Evolutionary conservation across 2,888 invertebrate genomes (phyloP).

Genomic region (Parnassius mnemosyne): DNA sequence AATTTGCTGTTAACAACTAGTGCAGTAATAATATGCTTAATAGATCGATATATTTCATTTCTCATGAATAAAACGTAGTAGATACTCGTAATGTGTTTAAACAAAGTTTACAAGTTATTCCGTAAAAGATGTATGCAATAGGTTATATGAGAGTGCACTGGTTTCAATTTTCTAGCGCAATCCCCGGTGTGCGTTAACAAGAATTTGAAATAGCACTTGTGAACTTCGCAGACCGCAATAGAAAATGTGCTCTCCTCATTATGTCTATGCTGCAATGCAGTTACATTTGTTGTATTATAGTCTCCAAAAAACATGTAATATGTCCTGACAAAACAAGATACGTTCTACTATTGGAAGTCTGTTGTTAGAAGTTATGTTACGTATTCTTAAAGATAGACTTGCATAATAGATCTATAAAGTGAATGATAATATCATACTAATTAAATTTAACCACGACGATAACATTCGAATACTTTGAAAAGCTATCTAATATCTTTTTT

Average conservation of each 20-base stretch:
- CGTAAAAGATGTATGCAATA: constrained; percentile 18
- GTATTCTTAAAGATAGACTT: too few species aligned
- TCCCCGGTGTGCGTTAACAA: constrained; percentile 13
- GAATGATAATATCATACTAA: too few species aligned
- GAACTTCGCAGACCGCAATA: constrained; percentile 14
- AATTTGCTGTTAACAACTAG: too few species aligned
- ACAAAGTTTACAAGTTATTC: constrained; percentile 8
- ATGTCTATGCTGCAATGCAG: constrained; percentile 13
- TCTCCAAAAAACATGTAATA: too few species aligned
- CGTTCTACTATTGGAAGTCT: too few species aligned
- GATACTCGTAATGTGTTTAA: constrained; percentile 1
- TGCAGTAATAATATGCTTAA: too few species aligned
- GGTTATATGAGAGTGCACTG: constrained; percentile 13
- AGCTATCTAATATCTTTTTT: too few species aligned
- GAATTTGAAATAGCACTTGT: constrained; percentile 19
- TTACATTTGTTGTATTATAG: constrained; percentile 5
- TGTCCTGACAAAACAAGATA: too few species aligned
- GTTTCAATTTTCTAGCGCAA: constrained; percentile 16
- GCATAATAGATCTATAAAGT: too few species aligned
- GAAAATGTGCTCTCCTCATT: constrained; percentile 11
- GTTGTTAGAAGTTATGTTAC: too few species aligned
- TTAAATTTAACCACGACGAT: too few species aligned
- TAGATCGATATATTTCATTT: background rate
- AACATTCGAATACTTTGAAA: too few species aligned
- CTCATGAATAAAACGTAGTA: background rate